Evolutionary conservation across 1,140 invertebrate species (phyloP).

Genomic region (Euborellia annulipes): DNA sequence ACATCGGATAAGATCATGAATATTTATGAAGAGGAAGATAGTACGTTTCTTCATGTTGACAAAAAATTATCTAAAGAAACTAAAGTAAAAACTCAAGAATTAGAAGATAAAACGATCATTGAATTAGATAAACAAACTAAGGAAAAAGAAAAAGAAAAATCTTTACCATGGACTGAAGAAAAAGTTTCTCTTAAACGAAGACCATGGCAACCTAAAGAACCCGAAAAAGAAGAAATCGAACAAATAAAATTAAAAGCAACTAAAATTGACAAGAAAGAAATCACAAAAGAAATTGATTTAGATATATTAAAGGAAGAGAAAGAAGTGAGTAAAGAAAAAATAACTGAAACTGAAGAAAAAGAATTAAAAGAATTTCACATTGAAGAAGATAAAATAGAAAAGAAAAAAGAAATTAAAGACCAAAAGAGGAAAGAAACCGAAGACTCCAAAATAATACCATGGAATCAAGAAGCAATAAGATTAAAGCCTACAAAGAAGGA

Average conservation of each 20-base stretch:
- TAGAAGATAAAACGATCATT: constrained; percentile 3
- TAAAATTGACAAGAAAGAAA: constrained; percentile 21
- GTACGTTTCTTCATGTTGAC: no score
- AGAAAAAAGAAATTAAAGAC: constrained; percentile 1
- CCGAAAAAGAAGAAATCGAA: constrained; percentile 27
- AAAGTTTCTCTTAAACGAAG: constrained; percentile 25
- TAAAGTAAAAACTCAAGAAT: no score
- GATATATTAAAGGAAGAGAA: neutral
- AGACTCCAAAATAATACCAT: constrained; percentile 1
- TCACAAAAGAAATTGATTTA: constrained; percentile 9
- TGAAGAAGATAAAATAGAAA: neutral
- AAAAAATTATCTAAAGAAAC: no score
- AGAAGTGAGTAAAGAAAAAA: neutral
- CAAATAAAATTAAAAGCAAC: constrained; percentile 32
- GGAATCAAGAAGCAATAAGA: constrained; percentile 6
- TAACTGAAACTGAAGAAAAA: constrained; percentile 1
- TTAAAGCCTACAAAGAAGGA: constrained; percentile 1
- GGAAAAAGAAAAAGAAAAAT: constrained; percentile 29
- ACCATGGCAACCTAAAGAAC: constrained; percentile 24
- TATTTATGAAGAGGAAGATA: no score
- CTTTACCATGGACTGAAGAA: constrained; percentile 29
- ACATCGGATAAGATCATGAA: no score
- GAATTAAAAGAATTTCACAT: neutral
- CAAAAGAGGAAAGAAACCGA: neutral
- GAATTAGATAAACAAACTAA: constrained; percentile 9